Evolutionary conservation across 2,113 vertebrate genomes (phyloP), one percentile per base, ranked within the genome.

Genomic region (Cyphomyrus discorhynchus): DNA sequence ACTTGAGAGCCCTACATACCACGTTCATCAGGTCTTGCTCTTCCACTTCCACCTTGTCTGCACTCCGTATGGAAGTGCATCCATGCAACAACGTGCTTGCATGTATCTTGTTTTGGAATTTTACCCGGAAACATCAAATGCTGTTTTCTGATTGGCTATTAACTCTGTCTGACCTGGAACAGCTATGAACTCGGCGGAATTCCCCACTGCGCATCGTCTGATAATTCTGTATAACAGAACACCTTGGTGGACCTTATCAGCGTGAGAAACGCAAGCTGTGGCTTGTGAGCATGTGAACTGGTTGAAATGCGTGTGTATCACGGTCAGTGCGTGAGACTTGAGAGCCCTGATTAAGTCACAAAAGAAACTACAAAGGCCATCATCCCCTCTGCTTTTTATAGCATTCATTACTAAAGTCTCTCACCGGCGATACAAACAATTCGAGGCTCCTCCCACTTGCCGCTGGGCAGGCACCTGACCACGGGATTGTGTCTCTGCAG

Each of bases 371-470:
- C 35, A 42, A 42, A 42, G 35, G 35, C 1, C 15, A 0, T 5
- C 1, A 0, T 42, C 42, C 74, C 74, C 15, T 19, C 3, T 77
- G 13, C 31, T 80, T 80, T 19, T 42, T 5, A 77, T 19, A 77
- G 70, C 35, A 77, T 5, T 39, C 70, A 39, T 6, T 42, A 7
- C 74, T 42, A 19, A 42, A 42, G 35, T 19, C 13, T 80, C 96
- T 96, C 91, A 97, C 98, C 90, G 11, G 96, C 94, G 17, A 93
- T 93, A 87, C 98, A 99, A 92, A 93, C 92, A 8, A 99, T 96
- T 93, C 93, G 94, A 0, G 97, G 98, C 0, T 91, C 90, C 45
- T 98, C 97, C 98, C 98, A 99, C 0, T 27, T 95, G 15, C 98
- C 98, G 0, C 96, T 93, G 11, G 96, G 93, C 88, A 94, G 96